Conservation (phyloP, 2,888 invertebrate genomes). For the Phorcus lineatus region DNA sequence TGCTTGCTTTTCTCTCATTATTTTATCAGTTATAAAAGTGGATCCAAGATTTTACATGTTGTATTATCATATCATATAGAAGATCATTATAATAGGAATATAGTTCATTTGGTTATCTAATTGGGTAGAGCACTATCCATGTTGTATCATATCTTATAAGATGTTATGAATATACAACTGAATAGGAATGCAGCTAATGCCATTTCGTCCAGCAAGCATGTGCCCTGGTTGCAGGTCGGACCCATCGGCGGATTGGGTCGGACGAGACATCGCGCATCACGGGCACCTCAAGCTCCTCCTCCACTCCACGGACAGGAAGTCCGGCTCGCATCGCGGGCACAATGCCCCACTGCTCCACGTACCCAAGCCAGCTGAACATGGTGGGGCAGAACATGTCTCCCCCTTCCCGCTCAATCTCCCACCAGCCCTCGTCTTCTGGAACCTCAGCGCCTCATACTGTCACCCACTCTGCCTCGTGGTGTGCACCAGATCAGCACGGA, state of each 20-base stretch:
- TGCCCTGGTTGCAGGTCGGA: conserved; percentile 41
- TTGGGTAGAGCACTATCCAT: too few relatives aligned
- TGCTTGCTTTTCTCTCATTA: too few relatives aligned
- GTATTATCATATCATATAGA: too few relatives aligned
- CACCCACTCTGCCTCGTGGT: conserved; percentile 4
- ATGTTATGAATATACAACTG: too few relatives aligned
- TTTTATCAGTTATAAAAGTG: too few relatives aligned
- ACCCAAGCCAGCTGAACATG: conserved; percentile 52
- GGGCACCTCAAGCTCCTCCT: conserved; percentile 1
- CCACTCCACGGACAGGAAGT: conserved; percentile 32
- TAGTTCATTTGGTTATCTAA: too few relatives aligned
- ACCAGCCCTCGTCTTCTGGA: conserved; percentile 45
- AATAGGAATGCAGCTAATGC: too few relatives aligned
- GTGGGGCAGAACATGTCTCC: conserved; percentile 46
- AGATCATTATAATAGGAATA: too few relatives aligned
- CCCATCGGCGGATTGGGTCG: conserved; percentile 57
- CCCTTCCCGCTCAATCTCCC: conserved; percentile 59
- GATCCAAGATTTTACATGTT: too few relatives aligned
- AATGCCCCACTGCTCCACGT: conserved; percentile 61
- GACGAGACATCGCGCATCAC: conserved; percentile 54
- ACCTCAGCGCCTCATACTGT: neutral
- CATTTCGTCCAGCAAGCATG: too few relatives aligned
- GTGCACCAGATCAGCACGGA: neutral
- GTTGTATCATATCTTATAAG: too few relatives aligned
- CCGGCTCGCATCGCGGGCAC: conserved; percentile 35